Evolutionary conservation across 2,888 invertebrate genomes (phyloP).

Genomic region (Agrochola macilenta): DNA sequence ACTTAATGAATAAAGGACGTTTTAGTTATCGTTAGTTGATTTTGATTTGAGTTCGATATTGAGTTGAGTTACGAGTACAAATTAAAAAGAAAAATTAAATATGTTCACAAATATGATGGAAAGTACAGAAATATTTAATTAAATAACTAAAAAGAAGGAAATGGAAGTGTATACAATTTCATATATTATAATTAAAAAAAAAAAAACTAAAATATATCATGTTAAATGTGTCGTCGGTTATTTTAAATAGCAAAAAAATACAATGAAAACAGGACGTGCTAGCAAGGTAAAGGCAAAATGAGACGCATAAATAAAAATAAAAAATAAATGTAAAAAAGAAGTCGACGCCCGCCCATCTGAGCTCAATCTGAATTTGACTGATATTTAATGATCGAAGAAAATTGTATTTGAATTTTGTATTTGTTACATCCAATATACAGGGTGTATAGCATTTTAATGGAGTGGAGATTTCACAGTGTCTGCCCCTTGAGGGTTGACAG

Average conservation of each 20-base stretch:
- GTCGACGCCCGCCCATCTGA: conserved; percentile 9
- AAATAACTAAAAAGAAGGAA: too few species aligned
- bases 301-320: neutral
- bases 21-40: too few species aligned
- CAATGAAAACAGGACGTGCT: neutral
- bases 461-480: conserved; percentile 84
- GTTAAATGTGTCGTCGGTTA: neutral
- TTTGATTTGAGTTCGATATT: too few species aligned
- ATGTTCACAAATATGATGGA: too few species aligned
- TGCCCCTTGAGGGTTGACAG: conserved; percentile 80
- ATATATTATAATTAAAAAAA: too few species aligned
- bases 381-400: conserved; percentile 66
- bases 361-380: conserved; percentile 60
- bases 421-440: conserved; percentile 65
- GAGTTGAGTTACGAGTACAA: too few species aligned
- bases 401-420: conserved; percentile 68
- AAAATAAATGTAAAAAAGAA: conserved; percentile 2
- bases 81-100: too few species aligned
- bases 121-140: too few species aligned
- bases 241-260: neutral
- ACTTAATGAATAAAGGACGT: too few species aligned
- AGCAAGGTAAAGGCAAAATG: neutral
- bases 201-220: neutral
- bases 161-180: too few species aligned
- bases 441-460: conserved; percentile 79